A percentile compares a stretch with the other conserved stretches of the same genome.
Evolutionary conservation across 53 echinoderm and acorn worm species (phyloP).

Genomic region (Hippasteria phrygiana): DNA sequence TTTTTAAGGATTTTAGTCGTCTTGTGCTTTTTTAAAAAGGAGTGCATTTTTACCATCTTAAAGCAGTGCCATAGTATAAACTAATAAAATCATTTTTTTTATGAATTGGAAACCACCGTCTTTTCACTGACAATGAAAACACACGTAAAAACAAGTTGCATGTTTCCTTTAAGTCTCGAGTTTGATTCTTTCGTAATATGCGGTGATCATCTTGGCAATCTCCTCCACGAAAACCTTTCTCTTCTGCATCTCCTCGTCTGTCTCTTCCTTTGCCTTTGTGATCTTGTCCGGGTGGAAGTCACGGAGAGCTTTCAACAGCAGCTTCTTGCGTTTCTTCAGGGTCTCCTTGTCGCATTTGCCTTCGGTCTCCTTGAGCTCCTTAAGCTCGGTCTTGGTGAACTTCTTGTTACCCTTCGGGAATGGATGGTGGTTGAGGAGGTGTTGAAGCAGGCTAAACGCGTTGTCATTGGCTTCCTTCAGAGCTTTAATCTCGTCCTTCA

Average conservation of each 20-base stretch:
- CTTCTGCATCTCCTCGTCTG: slow-evolving; percentile 5
- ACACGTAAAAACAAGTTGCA: too few species aligned
- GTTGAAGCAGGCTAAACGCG: neutral
- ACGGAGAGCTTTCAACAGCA: neutral
- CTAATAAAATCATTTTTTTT: too few species aligned
- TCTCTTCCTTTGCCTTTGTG: neutral
- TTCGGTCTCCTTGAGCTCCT: neutral
- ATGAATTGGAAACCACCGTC: too few species aligned
- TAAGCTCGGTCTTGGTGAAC: slow-evolving; percentile 3
- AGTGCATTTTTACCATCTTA: too few species aligned
- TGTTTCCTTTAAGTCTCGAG: neutral
- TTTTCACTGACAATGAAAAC: too few species aligned
- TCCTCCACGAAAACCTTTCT: slow-evolving; percentile 23
- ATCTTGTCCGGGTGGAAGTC: slow-evolving; percentile 1
- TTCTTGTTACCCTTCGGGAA: neutral
- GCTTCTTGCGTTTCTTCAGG: neutral
- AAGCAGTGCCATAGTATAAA: too few species aligned
- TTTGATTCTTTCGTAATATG: slow-evolving; percentile 12
- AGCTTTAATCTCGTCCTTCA: neutral
- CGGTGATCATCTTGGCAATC: slow-evolving; percentile 23
- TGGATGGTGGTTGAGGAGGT: neutral
- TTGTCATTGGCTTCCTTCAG: neutral
- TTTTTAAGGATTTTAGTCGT: too few species aligned
- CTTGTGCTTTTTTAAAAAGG: too few species aligned
- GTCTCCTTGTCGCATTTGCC: neutral